Evolutionary conservation across 2,797 vertebrate genomes (phyloP).

Genomic region (Pempheris klunzingeri): DNA sequence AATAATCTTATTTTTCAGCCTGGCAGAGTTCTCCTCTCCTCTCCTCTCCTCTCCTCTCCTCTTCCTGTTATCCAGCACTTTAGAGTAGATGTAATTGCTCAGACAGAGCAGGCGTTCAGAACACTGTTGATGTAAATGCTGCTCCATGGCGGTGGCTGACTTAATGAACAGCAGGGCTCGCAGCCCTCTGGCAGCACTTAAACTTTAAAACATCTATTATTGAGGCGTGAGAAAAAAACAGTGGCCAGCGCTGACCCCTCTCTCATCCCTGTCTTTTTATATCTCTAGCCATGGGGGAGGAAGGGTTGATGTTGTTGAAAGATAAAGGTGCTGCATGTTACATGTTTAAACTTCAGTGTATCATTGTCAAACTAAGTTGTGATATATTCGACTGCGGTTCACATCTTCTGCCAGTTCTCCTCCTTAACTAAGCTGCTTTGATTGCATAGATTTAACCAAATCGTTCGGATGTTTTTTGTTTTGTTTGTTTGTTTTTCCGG

Average conservation of each 20-base stretch:
- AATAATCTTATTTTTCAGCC: constrained; percentile 48
- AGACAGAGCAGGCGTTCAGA: constrained; percentile 75
- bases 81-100: constrained; percentile 76
- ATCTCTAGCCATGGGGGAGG: constrained; percentile 70
- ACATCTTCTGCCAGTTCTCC: too few species aligned
- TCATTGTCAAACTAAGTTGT: constrained; percentile 27
- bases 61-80: constrained; percentile 57
- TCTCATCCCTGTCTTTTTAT: constrained; percentile 80
- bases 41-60: constrained; percentile 41
- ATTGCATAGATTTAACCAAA: too few species aligned
- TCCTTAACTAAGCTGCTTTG: too few species aligned
- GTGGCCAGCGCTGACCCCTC: constrained; percentile 92
- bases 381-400: constrained; percentile 4
- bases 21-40: constrained; percentile 15
- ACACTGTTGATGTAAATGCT: constrained; percentile 94
- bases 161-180: constrained; percentile 94
- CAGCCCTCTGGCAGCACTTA: constrained; percentile 97
- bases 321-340: constrained; percentile 37
- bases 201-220: constrained; percentile 99
- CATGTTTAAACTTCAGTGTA: constrained; percentile 27
- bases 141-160: constrained; percentile 90
- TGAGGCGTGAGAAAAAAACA: constrained; percentile 92
- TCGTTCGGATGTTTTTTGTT: too few species aligned
- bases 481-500: too few species aligned
- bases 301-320: constrained; percentile 45